A percentile compares a stretch with the other conserved stretches of the same genome.
phyloP scores from a whole-genome alignment of 2,113 vertebrate species.

The Ibidorhyncha struthersii region DNA sequence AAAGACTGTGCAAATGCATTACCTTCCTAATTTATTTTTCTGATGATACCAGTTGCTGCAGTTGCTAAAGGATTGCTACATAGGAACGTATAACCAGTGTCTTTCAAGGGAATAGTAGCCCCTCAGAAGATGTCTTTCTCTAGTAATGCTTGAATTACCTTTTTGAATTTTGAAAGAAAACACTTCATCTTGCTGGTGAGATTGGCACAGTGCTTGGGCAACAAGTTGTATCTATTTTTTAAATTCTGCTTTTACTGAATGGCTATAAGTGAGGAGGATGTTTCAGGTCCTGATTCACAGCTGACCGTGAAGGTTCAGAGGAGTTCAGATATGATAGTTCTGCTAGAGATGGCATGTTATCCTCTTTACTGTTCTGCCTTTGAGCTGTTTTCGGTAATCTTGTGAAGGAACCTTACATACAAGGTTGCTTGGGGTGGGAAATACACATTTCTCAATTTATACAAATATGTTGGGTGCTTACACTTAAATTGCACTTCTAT shows the following conservation, averaged over 20 bases:
- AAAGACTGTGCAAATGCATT: background rate
- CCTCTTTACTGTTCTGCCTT: background rate
- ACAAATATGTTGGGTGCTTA: background rate
- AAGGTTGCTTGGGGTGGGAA: background rate
- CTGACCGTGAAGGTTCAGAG: background rate
- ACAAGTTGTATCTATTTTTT: fast-evolving
- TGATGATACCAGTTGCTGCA: background rate
- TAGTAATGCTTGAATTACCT: background rate
- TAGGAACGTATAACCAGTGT: background rate
- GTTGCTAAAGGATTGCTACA: background rate
- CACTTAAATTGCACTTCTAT: background rate
- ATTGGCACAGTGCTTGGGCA: fast-evolving
- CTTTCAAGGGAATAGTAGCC: background rate
- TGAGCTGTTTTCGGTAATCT: background rate
- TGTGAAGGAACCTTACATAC: background rate
- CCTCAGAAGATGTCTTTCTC: background rate
- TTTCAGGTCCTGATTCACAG: background rate
- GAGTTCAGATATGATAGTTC: fast-evolving
- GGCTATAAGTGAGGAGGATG: fast-evolving
- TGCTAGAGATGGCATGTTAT: background rate
- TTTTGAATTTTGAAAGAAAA: background rate
- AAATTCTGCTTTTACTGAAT: background rate
- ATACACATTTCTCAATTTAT: background rate
- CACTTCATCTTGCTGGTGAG: background rate
- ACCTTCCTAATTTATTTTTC: background rate